phyloP scores from a whole-genome alignment of 2,113 vertebrate species.

The Rhadina sibilatrix region DNA sequence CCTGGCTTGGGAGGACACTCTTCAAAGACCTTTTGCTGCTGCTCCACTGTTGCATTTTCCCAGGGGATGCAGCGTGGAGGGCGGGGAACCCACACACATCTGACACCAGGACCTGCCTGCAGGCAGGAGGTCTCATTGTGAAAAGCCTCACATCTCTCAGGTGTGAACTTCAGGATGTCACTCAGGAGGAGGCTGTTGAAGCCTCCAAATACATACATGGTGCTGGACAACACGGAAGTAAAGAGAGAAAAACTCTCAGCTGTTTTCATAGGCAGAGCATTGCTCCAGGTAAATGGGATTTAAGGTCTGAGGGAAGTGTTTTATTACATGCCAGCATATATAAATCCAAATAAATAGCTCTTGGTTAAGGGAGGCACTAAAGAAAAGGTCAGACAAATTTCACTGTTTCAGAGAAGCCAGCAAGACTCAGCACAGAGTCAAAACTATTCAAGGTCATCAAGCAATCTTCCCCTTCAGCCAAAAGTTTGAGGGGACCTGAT shows the following conservation, averaged over 20 bases:
- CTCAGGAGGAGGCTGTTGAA: conserved; percentile 96
- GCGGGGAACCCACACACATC: conserved; percentile 83
- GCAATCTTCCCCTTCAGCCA: not conserved
- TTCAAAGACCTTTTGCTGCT: conserved; percentile 66
- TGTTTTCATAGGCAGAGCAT: fast-evolving
- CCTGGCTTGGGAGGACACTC: conserved; percentile 80
- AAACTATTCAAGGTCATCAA: not conserved
- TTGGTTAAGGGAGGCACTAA: not conserved
- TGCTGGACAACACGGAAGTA: conserved; percentile 62
- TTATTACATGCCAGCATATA: not conserved
- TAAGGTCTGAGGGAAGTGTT: not conserved
- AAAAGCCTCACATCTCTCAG: conserved; percentile 82
- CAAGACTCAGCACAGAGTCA: not conserved
- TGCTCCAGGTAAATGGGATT: not conserved
- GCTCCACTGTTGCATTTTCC: conserved; percentile 67
- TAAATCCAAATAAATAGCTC: not conserved
- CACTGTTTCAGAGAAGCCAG: not conserved
- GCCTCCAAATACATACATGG: conserved; percentile 95
- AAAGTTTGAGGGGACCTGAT: not conserved
- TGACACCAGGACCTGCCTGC: conserved; percentile 77
- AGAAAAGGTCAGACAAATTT: not conserved
- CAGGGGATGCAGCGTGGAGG: conserved; percentile 78
- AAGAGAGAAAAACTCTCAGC: fast-evolving
- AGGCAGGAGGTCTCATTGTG: conserved; percentile 63
- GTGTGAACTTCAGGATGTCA: conserved; percentile 86